Conservation (phyloP, 2,113 vertebrate genomes). For the Calyptommatus sinebrachiatus region DNA sequence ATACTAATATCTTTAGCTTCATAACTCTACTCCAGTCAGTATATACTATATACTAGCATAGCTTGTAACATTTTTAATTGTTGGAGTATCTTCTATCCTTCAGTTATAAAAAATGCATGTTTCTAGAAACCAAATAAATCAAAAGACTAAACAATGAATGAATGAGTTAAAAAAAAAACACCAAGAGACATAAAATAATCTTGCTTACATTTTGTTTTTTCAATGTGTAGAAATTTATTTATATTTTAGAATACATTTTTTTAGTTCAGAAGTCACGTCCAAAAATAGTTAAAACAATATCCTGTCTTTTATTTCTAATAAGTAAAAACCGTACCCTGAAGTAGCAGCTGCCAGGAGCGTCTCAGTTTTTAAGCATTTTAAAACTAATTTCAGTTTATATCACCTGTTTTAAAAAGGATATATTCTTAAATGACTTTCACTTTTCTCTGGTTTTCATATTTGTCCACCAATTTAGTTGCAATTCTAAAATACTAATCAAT, state of each 20-base stretch:
- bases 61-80: background rate
- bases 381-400: background rate
- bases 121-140: background rate
- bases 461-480: background rate
- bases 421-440: background rate
- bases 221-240: constrained; percentile 13
- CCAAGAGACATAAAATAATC: background rate
- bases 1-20: background rate
- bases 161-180: background rate
- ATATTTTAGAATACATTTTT: background rate
- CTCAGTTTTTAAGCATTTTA: constrained; percentile 12
- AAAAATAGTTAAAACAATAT: constrained; percentile 10
- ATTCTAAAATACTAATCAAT: background rate
- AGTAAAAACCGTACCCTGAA: constrained; percentile 10
- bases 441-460: background rate
- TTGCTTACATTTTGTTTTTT: constrained; percentile 10
- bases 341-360: background rate
- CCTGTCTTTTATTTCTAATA: constrained; percentile 13
- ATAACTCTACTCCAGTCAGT: background rate
- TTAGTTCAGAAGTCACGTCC: background rate
- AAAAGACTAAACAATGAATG: background rate
- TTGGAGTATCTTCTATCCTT: background rate
- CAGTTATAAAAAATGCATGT: background rate
- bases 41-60: background rate
- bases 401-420: background rate